Evolutionary conservation across 2,888 invertebrate species (phyloP), one percentile per base, ranked within the genome.

Genomic region (Prosapia bicincta): DNA sequence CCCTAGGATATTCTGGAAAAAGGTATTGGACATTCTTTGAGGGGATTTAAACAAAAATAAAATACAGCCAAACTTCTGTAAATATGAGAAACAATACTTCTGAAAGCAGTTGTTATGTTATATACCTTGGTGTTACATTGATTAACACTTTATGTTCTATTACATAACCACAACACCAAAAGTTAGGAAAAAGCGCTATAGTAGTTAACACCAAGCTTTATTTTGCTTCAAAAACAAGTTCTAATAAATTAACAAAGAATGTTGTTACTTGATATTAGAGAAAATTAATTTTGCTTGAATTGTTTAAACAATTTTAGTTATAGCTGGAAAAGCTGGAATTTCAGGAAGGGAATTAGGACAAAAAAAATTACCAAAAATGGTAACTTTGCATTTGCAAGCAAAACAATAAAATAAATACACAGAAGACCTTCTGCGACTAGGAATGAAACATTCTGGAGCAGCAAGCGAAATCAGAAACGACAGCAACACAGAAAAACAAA

Each of bases 401-500:
- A 54, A 54, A 54, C 54, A 54, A 54, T 10, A 10, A 54, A 54
- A 54, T 20, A 54, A 20, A 54, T 54, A 20, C 54, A 54, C 54
- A 54, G 54, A 69, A 69, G 26, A 69, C 54, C 69, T 43, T 26
- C 74, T 69, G 68, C 69, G 69, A 38, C 43, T 43, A 30, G 65
- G 23, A 32, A 38, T 74, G 54, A 69, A 26, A 69, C 74, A 74
- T 74, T 74, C 74, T 38, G 69, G 43, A 43, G 54, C 68, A 38
- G 68, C 68, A 74, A 74, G 74, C 74, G 69, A 74, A 26, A 66
- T 67, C 67, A 43, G 54, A 74, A 69, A 69, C 54, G 75, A 71
- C 75, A 75, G 75, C 71, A 75, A 75, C 75, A 76, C 70, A 76
- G 73, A 72, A 76, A 76, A 76, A 70, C 66, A 73, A 76, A 76